Evolutionary conservation across 2,113 vertebrate genomes (phyloP).

Genomic region (Amazona vittata): DNA sequence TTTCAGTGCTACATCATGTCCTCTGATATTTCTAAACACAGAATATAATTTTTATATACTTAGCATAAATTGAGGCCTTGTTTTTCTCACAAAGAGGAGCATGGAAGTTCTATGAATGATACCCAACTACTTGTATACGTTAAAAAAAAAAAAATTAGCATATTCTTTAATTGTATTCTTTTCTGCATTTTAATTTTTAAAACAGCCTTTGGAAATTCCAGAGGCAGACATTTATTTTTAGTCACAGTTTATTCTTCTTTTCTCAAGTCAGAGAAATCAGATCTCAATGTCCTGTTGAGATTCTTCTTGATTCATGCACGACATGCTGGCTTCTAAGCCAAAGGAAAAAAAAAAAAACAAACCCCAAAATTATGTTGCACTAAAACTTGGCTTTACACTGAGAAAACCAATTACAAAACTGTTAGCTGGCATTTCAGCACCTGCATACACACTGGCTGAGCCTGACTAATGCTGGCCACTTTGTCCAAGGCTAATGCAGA

Average conservation of each 20-base stretch:
- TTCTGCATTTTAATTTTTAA: not conserved
- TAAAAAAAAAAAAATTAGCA: not conserved
- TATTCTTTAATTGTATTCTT: not conserved
- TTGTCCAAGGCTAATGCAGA: not conserved
- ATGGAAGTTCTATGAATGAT: not conserved
- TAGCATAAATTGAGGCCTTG: not conserved
- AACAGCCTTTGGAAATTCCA: not conserved
- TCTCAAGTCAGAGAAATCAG: not conserved
- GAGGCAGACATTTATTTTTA: not conserved
- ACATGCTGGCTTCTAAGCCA: fast-evolving
- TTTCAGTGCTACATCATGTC: not conserved
- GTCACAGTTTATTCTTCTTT: not conserved
- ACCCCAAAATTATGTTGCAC: not conserved
- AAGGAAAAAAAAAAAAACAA: not conserved
- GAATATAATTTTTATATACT: not conserved
- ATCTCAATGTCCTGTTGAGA: not conserved
- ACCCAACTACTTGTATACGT: not conserved
- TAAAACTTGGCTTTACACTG: not conserved
- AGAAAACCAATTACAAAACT: not conserved
- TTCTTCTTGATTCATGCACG: not conserved
- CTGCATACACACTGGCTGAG: not conserved
- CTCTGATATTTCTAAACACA: not conserved
- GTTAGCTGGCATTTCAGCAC: not conserved
- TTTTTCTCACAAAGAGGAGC: not conserved
- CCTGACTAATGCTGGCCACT: not conserved